phyloP scores from a whole-genome alignment of 23 tunicate species.

The Styela clava region DNA sequence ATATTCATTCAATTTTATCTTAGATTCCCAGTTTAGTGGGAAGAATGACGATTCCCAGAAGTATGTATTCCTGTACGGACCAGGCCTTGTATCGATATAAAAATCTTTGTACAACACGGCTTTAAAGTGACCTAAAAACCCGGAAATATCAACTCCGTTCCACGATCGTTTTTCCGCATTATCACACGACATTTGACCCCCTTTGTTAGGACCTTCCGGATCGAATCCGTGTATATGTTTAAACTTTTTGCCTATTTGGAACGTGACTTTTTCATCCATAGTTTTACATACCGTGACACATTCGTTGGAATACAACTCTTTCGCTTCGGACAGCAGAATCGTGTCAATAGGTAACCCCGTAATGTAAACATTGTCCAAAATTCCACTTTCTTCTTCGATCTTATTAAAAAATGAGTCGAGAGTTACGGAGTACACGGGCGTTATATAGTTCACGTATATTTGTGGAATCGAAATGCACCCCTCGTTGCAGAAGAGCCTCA shows the following conservation, averaged over 20 bases:
- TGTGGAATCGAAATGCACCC: slow-evolving; percentile 42
- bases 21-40: too few species aligned
- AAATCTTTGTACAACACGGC: slow-evolving; percentile 46
- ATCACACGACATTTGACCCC: too few species aligned
- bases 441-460: slow-evolving; percentile 40
- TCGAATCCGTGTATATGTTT: too few species aligned
- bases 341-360: slow-evolving; percentile 70
- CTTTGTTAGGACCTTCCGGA: too few species aligned
- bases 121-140: slow-evolving; percentile 77
- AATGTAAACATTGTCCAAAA: slow-evolving; percentile 24
- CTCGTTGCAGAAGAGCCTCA: slow-evolving; percentile 29
- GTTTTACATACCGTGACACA: too few species aligned
- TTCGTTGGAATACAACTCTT: slow-evolving; percentile 17
- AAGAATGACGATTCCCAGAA: slow-evolving; percentile 87
- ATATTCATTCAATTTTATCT: too few species aligned
- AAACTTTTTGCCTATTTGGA: too few species aligned
- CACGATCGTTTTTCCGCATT: too few species aligned
- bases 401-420: slow-evolving; percentile 41
- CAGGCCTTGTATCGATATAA: slow-evolving; percentile 61
- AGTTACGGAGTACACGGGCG: slow-evolving; percentile 34
- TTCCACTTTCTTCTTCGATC: not conserved
- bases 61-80: slow-evolving; percentile 41
- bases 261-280: too few species aligned
- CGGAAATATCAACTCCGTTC: slow-evolving; percentile 22
- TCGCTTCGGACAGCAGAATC: slow-evolving; percentile 20